Evolutionary conservation across 92 coral and sea anemone genomes (phyloP), one percentile per base, ranked within the genome.

Genomic region (Phymanthus crucifer): DNA sequence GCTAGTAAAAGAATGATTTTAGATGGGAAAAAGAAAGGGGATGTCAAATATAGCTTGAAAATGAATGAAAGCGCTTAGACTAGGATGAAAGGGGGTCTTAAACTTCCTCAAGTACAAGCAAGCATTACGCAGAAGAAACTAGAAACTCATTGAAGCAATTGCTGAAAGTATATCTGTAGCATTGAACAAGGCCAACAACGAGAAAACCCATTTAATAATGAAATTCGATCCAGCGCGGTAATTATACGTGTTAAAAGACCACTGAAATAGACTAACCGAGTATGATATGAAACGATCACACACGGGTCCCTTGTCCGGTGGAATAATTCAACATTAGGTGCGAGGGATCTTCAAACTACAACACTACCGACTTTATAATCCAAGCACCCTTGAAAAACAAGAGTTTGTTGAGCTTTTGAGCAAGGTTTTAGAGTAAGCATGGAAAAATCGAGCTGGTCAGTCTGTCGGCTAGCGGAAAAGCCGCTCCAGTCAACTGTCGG

Each of bases 401-500:
- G 40, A 67, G 38, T 46, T 61, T 27, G 46, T 65, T 36, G 74
- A 78, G 75, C 43, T 40, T 38, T 66, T 29, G 73, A 40, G 83
- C 31, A 38, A 43, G 68, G 32, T 66, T 46, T 70, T 32, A 17
- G 16, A 17, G 18, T 24, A 40, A 40, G 50, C 73, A 45, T 68
- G 48, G 73, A 46, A 68, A 32, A 68, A 46, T 69, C 67, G 47
- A 68, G 29, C 61, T 52, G 46, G 37, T 32, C 52, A 31, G 76
- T 79, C 86, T 75, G 76, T 79, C 86, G 80, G 80, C 74, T 75
- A 64, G 80, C 80, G 80, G 86, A 64, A 72, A 82, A 78, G 88
- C 82, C 89, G 88, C 84, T 83, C 81, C 85, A 87, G 66, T 79
- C 66, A 84, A 87, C 80, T 85, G 97, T 86, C 97, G 97, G 97